These are phyloP conservation scores for Andrena haemorrhoa DNA, from an alignment of 2,888 invertebrate genomes.

Conservation along the genomic window DNA sequence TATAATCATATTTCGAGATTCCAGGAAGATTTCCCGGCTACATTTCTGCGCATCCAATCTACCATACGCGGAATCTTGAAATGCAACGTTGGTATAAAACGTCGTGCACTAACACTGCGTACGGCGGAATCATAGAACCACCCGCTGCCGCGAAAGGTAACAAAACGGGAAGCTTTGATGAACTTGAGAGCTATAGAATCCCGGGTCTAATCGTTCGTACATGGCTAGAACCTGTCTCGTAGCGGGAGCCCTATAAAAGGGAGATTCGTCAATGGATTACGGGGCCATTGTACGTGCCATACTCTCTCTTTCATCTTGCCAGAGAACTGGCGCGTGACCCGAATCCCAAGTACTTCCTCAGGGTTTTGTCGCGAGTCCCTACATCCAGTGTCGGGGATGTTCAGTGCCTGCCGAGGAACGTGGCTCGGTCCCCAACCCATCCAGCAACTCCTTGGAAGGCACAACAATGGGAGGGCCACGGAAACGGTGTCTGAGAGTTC, in stretches of 20 bases:
- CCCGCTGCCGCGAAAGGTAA: neutral
- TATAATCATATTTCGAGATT: slow-evolving; percentile 52
- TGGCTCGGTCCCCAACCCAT: neutral
- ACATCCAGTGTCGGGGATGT: slow-evolving; percentile 10
- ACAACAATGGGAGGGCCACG: slow-evolving; percentile 55
- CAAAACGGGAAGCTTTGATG: slow-evolving; percentile 14
- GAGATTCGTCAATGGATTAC: slow-evolving; percentile 68
- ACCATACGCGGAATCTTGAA: neutral
- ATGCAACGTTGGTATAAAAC: neutral
- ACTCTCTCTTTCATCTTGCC: slow-evolving; percentile 52
- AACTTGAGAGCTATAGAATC: slow-evolving; percentile 6
- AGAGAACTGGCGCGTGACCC: slow-evolving; percentile 65
- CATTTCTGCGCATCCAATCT: slow-evolving; percentile 14
- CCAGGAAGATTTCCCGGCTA: slow-evolving; percentile 1
- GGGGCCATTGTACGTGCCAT: slow-evolving; percentile 57
- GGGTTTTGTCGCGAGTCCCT: slow-evolving; percentile 55
- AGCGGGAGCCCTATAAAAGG: slow-evolving; percentile 22
- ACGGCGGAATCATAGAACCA: neutral
- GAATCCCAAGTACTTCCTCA: slow-evolving; percentile 59
- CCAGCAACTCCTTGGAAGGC: slow-evolving; percentile 17
- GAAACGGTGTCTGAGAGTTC: slow-evolving; percentile 59
- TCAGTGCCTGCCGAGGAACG: slow-evolving; percentile 50
- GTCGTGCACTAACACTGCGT: neutral
- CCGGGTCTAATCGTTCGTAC: slow-evolving; percentile 20
- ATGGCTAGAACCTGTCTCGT: neutral